Conservation (phyloP, 2,888 invertebrate genomes). For the Drosophila percnosoma region DNA sequence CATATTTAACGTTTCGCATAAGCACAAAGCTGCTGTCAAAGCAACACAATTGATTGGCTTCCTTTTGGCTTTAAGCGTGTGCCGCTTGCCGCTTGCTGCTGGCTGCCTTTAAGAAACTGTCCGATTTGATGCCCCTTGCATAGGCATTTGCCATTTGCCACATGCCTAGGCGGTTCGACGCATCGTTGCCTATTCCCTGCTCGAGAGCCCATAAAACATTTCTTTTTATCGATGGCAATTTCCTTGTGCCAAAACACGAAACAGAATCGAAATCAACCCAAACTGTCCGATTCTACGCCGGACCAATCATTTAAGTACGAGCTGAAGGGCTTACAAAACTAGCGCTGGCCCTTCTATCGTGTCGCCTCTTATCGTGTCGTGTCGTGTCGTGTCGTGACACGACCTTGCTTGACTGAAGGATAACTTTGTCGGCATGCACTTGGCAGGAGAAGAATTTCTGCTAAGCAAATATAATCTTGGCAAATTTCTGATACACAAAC, state of each 20-base stretch:
- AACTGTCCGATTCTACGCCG: conserved; percentile 23
- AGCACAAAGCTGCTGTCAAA: background rate
- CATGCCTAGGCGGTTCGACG: conserved; percentile 31
- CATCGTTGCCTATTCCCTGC: conserved; percentile 27
- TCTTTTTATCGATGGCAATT: conserved; percentile 65
- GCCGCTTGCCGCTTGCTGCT: background rate
- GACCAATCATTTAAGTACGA: conserved; percentile 50
- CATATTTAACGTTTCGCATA: background rate
- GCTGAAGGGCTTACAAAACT: background rate
- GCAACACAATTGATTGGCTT: conserved; percentile 37
- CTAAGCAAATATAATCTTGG: background rate
- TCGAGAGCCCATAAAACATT: conserved; percentile 46
- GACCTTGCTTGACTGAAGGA: background rate
- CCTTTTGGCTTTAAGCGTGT: conserved; percentile 31
- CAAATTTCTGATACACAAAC: background rate
- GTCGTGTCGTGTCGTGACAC: background rate
- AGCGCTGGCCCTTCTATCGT: background rate
- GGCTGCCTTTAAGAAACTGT: conserved; percentile 20
- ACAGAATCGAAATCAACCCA: conserved; percentile 17
- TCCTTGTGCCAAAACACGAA: conserved; percentile 47
- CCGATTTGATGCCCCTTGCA: conserved; percentile 47
- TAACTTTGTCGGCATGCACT: background rate
- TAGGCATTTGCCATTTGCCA: conserved; percentile 52
- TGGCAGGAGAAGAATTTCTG: background rate
- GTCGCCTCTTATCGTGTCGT: background rate